Evolutionary conservation across 2,113 vertebrate genomes (phyloP).

Genomic region (Todiramphus saurophagus): DNA sequence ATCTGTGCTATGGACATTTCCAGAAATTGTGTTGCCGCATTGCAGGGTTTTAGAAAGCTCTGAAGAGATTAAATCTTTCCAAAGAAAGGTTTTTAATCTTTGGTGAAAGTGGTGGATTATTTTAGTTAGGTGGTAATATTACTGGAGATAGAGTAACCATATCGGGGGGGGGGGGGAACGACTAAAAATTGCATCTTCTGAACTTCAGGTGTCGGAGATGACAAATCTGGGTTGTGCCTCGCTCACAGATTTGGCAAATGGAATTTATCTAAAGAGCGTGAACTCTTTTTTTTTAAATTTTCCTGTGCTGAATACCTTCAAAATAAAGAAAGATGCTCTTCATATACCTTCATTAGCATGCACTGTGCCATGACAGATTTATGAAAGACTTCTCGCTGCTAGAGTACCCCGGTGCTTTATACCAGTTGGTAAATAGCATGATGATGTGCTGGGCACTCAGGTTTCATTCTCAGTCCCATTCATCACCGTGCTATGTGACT

Average conservation of each 20-base stretch:
- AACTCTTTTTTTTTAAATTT: conserved; percentile 20
- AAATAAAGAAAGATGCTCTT: conserved; percentile 52
- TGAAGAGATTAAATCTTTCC: neutral
- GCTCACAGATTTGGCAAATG: neutral
- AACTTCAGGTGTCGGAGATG: neutral
- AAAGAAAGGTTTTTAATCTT: neutral
- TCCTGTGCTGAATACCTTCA: neutral
- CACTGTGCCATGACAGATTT: conserved; percentile 18
- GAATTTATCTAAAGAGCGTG: neutral
- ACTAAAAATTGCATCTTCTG: neutral
- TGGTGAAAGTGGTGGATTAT: neutral
- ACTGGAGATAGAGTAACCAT: neutral
- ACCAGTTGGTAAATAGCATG: conserved; percentile 35
- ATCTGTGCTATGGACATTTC: neutral
- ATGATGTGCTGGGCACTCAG: conserved; percentile 30
- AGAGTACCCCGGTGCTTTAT: neutral
- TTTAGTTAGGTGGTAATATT: neutral
- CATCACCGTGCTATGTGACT: conserved; percentile 34
- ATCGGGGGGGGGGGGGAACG: too few species aligned
- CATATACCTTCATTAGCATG: conserved; percentile 45
- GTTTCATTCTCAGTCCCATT: conserved; percentile 3
- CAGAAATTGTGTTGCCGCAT: neutral
- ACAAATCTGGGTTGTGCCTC: neutral
- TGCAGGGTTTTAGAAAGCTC: conserved; percentile 7
- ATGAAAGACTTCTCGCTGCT: neutral